Evolutionary conservation across 2,888 invertebrate species (phyloP).

Genomic region (Branchipolynoe longqiensis): DNA sequence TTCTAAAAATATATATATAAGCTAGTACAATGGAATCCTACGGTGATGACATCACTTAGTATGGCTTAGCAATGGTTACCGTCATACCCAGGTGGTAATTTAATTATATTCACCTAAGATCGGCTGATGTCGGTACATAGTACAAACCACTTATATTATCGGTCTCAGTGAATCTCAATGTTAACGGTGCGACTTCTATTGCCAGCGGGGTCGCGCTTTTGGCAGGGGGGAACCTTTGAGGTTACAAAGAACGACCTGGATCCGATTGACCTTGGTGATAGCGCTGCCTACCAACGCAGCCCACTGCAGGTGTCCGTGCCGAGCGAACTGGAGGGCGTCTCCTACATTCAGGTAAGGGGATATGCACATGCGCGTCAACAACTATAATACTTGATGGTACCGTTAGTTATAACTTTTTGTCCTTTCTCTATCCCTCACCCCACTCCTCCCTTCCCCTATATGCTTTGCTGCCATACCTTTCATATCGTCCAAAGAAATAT

Average conservation of each 20-base stretch:
- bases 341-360: conserved; percentile 92
- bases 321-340: conserved; percentile 95
- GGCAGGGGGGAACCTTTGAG: conserved; percentile 96
- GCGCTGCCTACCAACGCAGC: conserved; percentile 78
- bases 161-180: no score
- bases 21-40: no score
- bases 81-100: background rate
- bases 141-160: no score
- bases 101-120: background rate
- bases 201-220: conserved; percentile 93
- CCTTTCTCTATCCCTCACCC: background rate
- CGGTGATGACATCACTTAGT: no score
- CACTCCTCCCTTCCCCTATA: no score
- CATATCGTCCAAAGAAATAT: no score
- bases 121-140: no score
- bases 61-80: no score
- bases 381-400: background rate
- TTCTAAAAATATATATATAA: no score
- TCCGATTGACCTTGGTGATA: background rate
- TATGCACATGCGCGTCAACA: conserved; percentile 1
- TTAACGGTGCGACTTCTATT: no score
- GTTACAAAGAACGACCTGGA: conserved; percentile 92
- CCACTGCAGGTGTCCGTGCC: conserved; percentile 95
- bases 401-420: background rate
- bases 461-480: no score